Base-by-base conservation (phyloP, 2,888 invertebrate species). In the Xestia ashworthii region DNA sequence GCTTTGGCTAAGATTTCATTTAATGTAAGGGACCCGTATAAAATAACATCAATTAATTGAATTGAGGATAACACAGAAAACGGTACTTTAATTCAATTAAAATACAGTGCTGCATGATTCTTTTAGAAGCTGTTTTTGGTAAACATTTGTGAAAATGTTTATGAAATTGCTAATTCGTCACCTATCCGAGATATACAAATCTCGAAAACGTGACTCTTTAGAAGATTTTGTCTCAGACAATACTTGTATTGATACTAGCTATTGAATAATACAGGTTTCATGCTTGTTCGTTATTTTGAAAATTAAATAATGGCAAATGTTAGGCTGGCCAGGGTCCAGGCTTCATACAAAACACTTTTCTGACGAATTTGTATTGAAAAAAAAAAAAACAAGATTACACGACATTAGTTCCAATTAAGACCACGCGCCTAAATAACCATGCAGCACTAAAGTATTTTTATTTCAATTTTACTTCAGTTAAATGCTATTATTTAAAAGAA, bases 401-500 rank as follows among this genome's bases (percentile, higher is more conserved):
- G n/a, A n/a, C n/a, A n/a, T n/a, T n/a, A n/a, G n/a, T n/a, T n/a
- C n/a, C n/a, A n/a, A 58, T 19, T 19, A 60, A 9, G 16, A n/a
- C 4, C 44, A 65, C 65, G n/a, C n/a, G n/a, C 14, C 3, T n/a
- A 22, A 65, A 64, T 3, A 38, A 44, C 41, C 22, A 64, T 14
- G 41, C 64, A 64, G 41, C 64, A 64, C 41, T 41, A 41, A 41
- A 64, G 41, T 65, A 73, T 66, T 48, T 65, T n/a, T 46, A 60
- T 44, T 65, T 48, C 44, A 74, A 46, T 75, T 53, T 3, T 60
- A 71, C 48, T 64, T 66, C 55, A 67, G 44, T 75, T 88, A 88
- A 87, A 89, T 89, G 88, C 85, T 88, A 87, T 75, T 50, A 69
- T 69, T 69, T 25, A n/a, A 68, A 74, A 73, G 12, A 80, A 81